Conservation (phyloP, 2,888 invertebrate species). For the Drosophila cognata region DNA sequence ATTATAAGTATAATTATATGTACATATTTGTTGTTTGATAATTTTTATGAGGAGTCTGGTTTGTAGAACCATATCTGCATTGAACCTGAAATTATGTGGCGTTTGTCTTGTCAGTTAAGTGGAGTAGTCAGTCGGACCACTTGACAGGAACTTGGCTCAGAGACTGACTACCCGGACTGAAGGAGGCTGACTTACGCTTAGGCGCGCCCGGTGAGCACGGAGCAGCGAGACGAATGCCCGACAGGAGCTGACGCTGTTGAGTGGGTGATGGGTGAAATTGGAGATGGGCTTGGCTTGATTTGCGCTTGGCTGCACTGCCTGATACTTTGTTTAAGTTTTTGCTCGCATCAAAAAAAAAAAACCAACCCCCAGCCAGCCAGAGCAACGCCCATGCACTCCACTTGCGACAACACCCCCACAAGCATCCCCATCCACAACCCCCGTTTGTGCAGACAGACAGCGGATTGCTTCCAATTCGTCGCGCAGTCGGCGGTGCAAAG, state of each 20-base stretch:
- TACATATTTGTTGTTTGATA: neutral
- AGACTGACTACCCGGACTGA: conserved; percentile 38
- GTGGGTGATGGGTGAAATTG: conserved; percentile 38
- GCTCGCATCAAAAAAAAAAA: conserved; percentile 27
- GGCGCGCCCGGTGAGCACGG: conserved; percentile 53
- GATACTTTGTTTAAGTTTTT: conserved; percentile 78
- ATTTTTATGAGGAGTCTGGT: neutral
- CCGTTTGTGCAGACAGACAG: conserved; percentile 73
- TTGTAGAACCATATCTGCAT: conserved; percentile 14
- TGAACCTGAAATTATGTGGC: conserved; percentile 77
- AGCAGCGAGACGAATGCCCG: conserved; percentile 52
- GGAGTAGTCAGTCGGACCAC: conserved; percentile 55
- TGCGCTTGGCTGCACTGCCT: conserved; percentile 76
- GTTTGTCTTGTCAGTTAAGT: conserved; percentile 67
- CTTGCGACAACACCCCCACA: conserved; percentile 28
- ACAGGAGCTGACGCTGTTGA: conserved; percentile 41
- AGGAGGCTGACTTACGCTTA: conserved; percentile 46
- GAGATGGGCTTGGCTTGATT: conserved; percentile 55
- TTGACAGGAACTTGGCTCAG: conserved; percentile 58
- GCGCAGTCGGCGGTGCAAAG: conserved; percentile 80
- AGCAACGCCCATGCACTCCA: conserved; percentile 76
- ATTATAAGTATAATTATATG: neutral
- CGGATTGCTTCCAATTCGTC: conserved; percentile 82
- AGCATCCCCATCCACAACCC: conserved; percentile 7
- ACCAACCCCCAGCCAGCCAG: conserved; percentile 63